A percentile compares a stretch with the other conserved stretches of the same genome.
Conservation (phyloP, 2,113 vertebrate genomes). For the Mormyrus lacerda region DNA sequence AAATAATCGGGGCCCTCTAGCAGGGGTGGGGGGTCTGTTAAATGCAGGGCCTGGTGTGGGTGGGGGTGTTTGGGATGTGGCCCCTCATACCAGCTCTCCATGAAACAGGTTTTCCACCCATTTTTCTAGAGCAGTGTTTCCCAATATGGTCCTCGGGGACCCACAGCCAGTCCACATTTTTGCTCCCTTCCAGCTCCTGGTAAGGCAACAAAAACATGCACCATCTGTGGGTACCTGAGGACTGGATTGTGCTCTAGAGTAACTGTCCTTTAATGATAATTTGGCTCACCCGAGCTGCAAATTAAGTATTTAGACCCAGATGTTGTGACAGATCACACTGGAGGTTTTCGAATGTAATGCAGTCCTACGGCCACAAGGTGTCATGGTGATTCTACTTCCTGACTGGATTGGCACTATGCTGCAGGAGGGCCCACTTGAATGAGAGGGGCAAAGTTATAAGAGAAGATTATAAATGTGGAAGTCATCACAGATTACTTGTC, state of each 20-base stretch:
- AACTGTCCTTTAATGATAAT: not conserved
- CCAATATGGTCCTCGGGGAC: not conserved
- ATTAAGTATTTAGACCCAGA: not conserved
- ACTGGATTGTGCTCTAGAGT: not conserved
- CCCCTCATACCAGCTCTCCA: too few species aligned
- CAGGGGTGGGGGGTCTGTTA: not conserved
- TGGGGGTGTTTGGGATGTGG: not conserved
- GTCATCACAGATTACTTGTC: not conserved
- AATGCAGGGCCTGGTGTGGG: not conserved
- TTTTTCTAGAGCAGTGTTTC: not conserved
- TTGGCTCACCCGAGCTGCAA: not conserved
- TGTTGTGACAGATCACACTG: not conserved
- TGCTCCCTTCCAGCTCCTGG: not conserved
- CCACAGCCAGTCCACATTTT: not conserved
- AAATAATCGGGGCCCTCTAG: not conserved
- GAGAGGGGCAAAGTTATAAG: not conserved
- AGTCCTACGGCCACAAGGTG: not conserved
- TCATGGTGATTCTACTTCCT: conserved; percentile 1
- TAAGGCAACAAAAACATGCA: not conserved
- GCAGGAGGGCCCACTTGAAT: not conserved
- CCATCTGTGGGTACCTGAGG: not conserved
- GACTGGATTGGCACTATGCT: not conserved
- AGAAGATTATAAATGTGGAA: not conserved
- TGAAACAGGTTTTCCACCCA: not conserved
- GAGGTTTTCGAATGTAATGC: not conserved